Conservation (phyloP, 1,140 invertebrate genomes). For the Ostrea denselamellosa region DNA sequence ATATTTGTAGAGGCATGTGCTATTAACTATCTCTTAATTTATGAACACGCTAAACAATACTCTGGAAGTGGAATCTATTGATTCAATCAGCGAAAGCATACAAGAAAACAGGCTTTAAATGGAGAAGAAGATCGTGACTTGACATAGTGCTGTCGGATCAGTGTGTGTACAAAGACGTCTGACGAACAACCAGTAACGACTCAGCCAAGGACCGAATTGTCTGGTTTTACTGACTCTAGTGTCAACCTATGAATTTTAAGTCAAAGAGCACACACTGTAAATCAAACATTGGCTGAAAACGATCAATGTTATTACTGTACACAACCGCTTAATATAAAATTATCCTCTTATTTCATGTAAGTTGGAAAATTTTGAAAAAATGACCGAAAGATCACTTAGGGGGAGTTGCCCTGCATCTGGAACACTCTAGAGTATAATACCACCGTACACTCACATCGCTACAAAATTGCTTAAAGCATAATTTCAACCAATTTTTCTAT, state of each 20-base stretch:
- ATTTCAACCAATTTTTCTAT: too few relatives aligned
- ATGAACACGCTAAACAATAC: slow-evolving; percentile 62
- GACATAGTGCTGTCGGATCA: slow-evolving; percentile 57
- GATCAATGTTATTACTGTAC: neutral
- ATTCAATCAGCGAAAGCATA: slow-evolving; percentile 52
- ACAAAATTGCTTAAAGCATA: too few relatives aligned
- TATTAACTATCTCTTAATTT: slow-evolving; percentile 62
- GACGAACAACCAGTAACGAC: slow-evolving; percentile 51
- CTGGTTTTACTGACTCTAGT: slow-evolving; percentile 16
- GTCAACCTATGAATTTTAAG: slow-evolving; percentile 37
- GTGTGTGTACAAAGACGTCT: slow-evolving; percentile 53
- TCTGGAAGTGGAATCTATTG: slow-evolving; percentile 55
- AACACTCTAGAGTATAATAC: too few relatives aligned
- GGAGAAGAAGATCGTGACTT: slow-evolving; percentile 55
- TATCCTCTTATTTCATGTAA: neutral
- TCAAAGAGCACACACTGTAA: slow-evolving; percentile 21
- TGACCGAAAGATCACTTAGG: too few relatives aligned
- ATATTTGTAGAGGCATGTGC: slow-evolving; percentile 61
- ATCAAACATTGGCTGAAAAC: slow-evolving; percentile 16
- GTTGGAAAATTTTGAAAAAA: neutral
- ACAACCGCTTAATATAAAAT: neutral
- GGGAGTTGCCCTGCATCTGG: too few relatives aligned
- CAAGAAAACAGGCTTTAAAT: slow-evolving; percentile 49
- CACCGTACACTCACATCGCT: too few relatives aligned
- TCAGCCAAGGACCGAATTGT: slow-evolving; percentile 42